Conservation (phyloP, 2,113 vertebrate species). For the Cathartes aura region DNA sequence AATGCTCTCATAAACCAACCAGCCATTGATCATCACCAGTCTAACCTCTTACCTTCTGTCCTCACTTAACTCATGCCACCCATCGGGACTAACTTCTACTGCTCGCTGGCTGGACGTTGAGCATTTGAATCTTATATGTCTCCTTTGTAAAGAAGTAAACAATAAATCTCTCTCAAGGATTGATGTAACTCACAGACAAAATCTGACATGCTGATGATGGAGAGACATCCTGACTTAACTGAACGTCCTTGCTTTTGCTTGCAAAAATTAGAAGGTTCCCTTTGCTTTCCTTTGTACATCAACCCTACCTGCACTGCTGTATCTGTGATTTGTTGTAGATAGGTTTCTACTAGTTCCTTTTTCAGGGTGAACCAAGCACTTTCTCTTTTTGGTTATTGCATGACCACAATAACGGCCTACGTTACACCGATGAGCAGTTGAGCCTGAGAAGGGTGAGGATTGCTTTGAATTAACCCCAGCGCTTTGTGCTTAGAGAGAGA, state of each 20-base stretch:
- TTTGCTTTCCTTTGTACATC: not conserved
- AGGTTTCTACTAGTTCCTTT: not conserved
- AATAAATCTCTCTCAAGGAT: not conserved
- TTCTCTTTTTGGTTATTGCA: conserved; percentile 71
- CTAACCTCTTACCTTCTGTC: not conserved
- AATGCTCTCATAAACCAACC: not conserved
- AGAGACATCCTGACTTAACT: not conserved
- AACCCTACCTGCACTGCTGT: not conserved
- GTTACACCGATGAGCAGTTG: conserved; percentile 66
- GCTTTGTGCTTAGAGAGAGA: not conserved
- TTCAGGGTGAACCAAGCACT: not conserved
- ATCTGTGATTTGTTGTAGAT: not conserved
- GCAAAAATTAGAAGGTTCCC: not conserved
- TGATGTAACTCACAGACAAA: not conserved
- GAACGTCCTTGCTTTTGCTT: not conserved
- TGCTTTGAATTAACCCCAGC: not conserved
- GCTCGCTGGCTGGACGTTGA: rapidly evolving
- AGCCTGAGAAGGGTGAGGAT: conserved; percentile 50
- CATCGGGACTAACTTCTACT: rapidly evolving
- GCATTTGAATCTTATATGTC: not conserved
- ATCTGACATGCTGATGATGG: not conserved
- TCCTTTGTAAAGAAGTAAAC: not conserved
- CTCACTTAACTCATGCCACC: not conserved
- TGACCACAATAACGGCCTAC: conserved; percentile 84
- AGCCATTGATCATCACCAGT: not conserved